Evolutionary conservation across 2,797 vertebrate genomes (phyloP).

Genomic region (Hyperoplus lanceolatus): DNA sequence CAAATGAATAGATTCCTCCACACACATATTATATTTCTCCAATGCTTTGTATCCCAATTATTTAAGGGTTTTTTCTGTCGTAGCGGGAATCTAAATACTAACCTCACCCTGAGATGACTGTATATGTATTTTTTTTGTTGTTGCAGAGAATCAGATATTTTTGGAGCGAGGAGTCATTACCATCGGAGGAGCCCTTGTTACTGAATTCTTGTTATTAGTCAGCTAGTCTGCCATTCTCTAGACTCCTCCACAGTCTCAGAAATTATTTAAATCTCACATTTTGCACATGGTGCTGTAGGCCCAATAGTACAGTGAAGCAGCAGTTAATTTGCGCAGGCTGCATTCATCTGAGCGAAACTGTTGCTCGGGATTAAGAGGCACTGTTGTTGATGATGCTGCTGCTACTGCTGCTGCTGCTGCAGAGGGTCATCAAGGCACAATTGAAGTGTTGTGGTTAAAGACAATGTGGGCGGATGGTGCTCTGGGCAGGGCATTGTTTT

Average conservation of each 20-base stretch:
- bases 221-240: constrained; percentile 74
- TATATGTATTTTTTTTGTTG: constrained; percentile 40
- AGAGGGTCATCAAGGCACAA: constrained; percentile 64
- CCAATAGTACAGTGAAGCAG: constrained; percentile 49
- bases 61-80: constrained; percentile 43
- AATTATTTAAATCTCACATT: constrained; percentile 82
- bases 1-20: constrained; percentile 45
- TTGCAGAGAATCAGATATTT: constrained; percentile 72
- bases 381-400: constrained; percentile 40
- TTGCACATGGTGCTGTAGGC: constrained; percentile 61
- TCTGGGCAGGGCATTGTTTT: constrained; percentile 67
- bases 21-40: constrained; percentile 33
- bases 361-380: constrained; percentile 65
- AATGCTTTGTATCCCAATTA: constrained; percentile 58
- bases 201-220: constrained; percentile 81
- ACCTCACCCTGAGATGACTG: constrained; percentile 44
- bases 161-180: constrained; percentile 79
- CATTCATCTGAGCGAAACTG: constrained; percentile 75
- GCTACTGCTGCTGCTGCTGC: constrained; percentile 10
- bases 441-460: constrained; percentile 49
- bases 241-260: constrained; percentile 77
- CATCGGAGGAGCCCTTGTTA: constrained; percentile 69
- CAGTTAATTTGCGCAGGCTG: constrained; percentile 73
- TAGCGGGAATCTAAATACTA: constrained; percentile 67
- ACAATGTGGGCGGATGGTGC: constrained; percentile 62